A percentile compares a stretch with the other conserved stretches of the same genome.
These are phyloP conservation scores for Cryptus armator DNA, from an alignment of 2,888 invertebrate genomes.

Conservation along the genomic window DNA sequence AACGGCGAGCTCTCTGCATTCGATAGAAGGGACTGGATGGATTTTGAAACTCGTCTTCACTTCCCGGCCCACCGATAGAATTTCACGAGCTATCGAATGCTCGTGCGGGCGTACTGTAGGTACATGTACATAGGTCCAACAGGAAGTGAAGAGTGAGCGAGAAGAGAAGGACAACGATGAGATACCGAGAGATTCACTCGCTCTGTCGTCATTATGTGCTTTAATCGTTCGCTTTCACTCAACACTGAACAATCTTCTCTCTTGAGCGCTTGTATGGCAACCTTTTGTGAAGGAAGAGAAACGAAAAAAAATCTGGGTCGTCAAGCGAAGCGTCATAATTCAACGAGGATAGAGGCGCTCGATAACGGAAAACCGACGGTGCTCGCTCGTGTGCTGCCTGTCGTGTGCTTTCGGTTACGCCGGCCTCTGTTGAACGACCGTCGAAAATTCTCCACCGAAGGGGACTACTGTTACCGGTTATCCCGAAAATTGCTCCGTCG, in stretches of 20 bases:
- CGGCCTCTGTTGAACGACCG: constrained; percentile 47
- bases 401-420: constrained; percentile 39
- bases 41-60: constrained; percentile 19
- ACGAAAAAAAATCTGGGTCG: constrained; percentile 31
- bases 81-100: constrained; percentile 49
- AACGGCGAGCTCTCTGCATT: not conserved
- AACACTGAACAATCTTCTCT: constrained; percentile 60
- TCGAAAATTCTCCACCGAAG: constrained; percentile 50
- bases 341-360: constrained; percentile 57
- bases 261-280: constrained; percentile 48
- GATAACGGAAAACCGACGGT: constrained; percentile 30
- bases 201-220: constrained; percentile 58
- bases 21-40: not conserved
- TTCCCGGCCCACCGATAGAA: constrained; percentile 32
- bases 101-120: constrained; percentile 21
- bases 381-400: constrained; percentile 24
- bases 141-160: constrained; percentile 20
- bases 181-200: constrained; percentile 23
- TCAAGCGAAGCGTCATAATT: constrained; percentile 63
- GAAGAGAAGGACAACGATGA: constrained; percentile 40
- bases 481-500: constrained; percentile 28
- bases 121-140: not conserved
- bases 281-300: constrained; percentile 52
- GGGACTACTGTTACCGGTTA: constrained; percentile 16
- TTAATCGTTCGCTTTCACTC: constrained; percentile 60